Evolutionary conservation across 2,797 vertebrate genomes (phyloP).

Genomic region (Pseudomugil tenellus): DNA sequence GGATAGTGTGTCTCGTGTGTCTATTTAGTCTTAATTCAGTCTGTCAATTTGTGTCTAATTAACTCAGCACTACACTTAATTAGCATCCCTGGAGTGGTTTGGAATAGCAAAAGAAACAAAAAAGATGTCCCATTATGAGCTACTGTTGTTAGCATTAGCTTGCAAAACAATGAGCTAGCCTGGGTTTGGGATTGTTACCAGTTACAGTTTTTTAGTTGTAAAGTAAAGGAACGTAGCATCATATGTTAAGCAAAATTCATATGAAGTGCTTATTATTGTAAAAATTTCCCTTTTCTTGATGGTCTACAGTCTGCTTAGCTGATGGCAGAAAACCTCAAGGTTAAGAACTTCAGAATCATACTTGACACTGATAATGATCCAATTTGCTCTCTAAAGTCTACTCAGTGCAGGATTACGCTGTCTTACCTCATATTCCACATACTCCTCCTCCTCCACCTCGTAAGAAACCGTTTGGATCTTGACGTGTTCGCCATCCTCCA

Average conservation of each 20-base stretch:
- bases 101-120: not conserved
- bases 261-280: not conserved
- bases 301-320: not conserved
- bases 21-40: not conserved
- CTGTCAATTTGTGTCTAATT: not conserved
- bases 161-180: not conserved
- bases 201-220: not conserved
- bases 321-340: not conserved
- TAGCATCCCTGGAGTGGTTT: not conserved
- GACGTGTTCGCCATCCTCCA: conserved; percentile 85
- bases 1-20: not conserved
- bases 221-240: not conserved
- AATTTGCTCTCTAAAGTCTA: not conserved
- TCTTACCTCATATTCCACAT: conserved; percentile 90
- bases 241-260: not conserved
- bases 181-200: not conserved
- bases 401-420: not conserved
- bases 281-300: not conserved
- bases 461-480: conserved; percentile 96
- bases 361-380: not conserved
- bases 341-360: not conserved
- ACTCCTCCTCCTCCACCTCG: conserved; percentile 93
- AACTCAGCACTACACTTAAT: not conserved
- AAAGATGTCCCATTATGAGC: not conserved
- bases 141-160: not conserved